Conservation (phyloP, 2,797 vertebrate species). For the Leptoclinus maculatus region DNA sequence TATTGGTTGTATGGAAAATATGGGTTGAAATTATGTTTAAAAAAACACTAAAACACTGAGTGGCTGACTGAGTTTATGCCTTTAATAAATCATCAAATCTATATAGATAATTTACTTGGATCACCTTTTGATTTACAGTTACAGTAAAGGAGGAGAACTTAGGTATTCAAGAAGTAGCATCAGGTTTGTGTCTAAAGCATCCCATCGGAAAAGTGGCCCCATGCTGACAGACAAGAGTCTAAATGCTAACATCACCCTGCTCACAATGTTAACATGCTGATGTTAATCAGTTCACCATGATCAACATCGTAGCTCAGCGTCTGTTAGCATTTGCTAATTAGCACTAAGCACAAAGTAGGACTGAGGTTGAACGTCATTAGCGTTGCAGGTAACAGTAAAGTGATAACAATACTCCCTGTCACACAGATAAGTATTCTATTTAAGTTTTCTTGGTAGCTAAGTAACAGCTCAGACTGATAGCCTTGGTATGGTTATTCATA, state of each 20-base stretch:
- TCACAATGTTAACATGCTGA: not conserved
- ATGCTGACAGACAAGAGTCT: not conserved
- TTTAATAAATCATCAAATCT: not conserved
- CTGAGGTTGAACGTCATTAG: not conserved
- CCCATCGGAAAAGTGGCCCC: not conserved
- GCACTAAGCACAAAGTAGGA: not conserved
- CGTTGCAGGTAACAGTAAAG: slow-evolving; percentile 1
- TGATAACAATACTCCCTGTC: not conserved
- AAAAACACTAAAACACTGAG: not conserved
- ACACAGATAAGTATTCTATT: not conserved
- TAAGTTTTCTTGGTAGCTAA: slow-evolving; percentile 29
- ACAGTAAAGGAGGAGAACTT: not conserved
- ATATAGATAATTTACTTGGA: not conserved
- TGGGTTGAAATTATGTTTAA: slow-evolving; percentile 8
- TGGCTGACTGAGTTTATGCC: not conserved
- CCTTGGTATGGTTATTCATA: not conserved
- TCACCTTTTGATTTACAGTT: not conserved
- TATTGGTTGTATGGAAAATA: not conserved
- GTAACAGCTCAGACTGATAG: slow-evolving; percentile 29
- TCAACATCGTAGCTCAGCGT: not conserved
- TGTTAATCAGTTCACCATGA: not conserved
- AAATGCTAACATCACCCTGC: not conserved
- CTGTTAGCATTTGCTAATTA: not conserved
- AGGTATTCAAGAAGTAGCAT: not conserved
- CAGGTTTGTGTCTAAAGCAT: not conserved